These are phyloP conservation scores for Sakesphorus luctuosus DNA, from an alignment of 2,113 vertebrate genomes.

Conservation along the genomic window DNA sequence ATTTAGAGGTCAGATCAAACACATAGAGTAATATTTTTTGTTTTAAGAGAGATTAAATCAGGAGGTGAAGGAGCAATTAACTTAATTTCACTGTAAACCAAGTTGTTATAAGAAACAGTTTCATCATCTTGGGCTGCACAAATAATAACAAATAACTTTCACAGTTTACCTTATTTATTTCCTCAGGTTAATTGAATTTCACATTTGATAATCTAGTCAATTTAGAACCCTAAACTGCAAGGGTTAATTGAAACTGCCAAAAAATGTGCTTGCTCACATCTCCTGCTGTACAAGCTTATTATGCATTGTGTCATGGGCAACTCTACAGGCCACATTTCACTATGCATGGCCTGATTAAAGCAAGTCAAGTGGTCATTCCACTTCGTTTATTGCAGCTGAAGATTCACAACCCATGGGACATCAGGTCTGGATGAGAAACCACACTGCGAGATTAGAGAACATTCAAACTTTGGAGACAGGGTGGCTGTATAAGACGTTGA, in stretches of 20 bases:
- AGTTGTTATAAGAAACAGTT: background rate
- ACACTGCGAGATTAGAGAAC: background rate
- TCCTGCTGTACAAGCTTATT: background rate
- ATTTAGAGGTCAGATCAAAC: background rate
- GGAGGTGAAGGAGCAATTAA: background rate
- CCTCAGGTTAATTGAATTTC: constrained; percentile 22
- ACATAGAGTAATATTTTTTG: background rate
- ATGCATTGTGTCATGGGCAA: background rate
- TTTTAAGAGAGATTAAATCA: background rate
- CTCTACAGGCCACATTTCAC: background rate
- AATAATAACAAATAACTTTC: background rate
- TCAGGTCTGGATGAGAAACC: background rate
- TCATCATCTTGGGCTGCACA: background rate
- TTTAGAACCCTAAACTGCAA: constrained; percentile 6
- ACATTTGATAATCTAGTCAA: background rate
- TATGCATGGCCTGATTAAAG: background rate
- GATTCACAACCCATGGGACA: background rate
- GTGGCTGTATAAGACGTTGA: background rate
- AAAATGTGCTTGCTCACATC: background rate
- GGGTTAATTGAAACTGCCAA: constrained; percentile 11
- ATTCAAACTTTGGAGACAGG: background rate
- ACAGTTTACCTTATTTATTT: constrained; percentile 7
- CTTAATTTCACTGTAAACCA: background rate
- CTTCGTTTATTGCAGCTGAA: background rate
- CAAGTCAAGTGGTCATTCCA: background rate